Conservation (phyloP, 2,113 vertebrate species). For the Scolopax mira region DNA sequence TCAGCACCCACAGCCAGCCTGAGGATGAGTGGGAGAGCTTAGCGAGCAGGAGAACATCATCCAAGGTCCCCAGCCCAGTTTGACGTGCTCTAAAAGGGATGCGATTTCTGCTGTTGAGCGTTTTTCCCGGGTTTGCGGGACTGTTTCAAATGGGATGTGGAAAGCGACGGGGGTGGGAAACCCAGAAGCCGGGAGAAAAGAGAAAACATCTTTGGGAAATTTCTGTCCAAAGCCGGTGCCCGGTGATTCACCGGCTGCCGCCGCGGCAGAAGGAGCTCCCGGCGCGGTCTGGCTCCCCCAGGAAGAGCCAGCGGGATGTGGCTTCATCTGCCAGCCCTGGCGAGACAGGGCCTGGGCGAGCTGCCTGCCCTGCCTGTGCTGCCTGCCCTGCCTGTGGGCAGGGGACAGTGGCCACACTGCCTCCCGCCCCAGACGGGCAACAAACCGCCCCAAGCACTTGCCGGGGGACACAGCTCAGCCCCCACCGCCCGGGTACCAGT, state of each 20-base stretch:
- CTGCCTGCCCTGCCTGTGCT: neutral
- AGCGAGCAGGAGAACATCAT: accelerated
- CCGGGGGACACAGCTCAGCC: neutral
- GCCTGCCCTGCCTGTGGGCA: neutral
- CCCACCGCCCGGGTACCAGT: neutral
- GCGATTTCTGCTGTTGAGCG: neutral
- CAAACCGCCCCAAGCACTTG: neutral
- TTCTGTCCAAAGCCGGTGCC: neutral
- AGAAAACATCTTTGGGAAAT: neutral
- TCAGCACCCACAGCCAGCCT: neutral
- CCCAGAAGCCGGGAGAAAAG: neutral
- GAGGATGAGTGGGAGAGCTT: neutral
- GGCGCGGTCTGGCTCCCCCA: neutral
- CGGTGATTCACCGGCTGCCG: neutral
- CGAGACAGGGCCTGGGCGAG: neutral
- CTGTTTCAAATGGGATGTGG: neutral
- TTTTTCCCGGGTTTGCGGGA: neutral
- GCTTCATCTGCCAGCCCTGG: neutral
- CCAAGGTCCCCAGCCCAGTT: neutral
- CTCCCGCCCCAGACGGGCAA: neutral
- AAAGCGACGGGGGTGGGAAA: neutral
- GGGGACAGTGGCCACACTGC: neutral
- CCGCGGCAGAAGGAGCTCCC: neutral
- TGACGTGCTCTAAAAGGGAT: neutral
- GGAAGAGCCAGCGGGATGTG: neutral